Conservation (phyloP, 2,113 vertebrate genomes). For the Manacus vitellinus region DNA sequence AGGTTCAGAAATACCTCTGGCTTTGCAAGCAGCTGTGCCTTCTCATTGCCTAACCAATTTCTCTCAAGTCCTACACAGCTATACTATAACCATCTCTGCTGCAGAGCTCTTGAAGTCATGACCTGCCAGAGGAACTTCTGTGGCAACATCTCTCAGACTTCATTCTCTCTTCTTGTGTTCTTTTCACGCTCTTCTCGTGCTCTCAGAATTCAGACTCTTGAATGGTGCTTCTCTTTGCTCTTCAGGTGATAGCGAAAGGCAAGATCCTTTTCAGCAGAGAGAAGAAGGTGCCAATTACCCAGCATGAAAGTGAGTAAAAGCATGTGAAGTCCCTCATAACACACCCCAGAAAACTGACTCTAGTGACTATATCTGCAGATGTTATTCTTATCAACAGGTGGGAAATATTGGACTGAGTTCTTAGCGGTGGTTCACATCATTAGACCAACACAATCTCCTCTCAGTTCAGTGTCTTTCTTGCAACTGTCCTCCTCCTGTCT, state of each 20-base stretch:
- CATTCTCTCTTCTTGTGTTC: neutral
- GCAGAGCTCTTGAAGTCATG: neutral
- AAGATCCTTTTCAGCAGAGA: slow-evolving; percentile 46
- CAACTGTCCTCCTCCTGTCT: neutral
- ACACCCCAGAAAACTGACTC: neutral
- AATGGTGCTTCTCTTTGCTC: neutral
- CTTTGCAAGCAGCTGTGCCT: neutral
- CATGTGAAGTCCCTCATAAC: neutral
- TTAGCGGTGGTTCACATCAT: neutral
- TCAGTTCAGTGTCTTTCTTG: neutral
- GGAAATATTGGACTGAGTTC: neutral
- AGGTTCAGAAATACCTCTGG: neutral
- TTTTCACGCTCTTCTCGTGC: neutral
- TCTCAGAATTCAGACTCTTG: neutral
- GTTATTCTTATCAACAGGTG: neutral
- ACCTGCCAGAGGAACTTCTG: neutral
- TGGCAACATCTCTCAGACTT: accelerated
- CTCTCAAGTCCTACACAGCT: neutral
- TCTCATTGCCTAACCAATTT: neutral
- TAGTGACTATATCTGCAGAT: neutral
- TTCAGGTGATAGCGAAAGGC: slow-evolving; percentile 38
- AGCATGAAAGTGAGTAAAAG: slow-evolving; percentile 32
- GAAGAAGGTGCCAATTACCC: slow-evolving; percentile 25
- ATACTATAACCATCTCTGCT: neutral
- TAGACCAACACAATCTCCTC: neutral